Evolutionary conservation across 2,888 invertebrate genomes (phyloP), one percentile per base, ranked within the genome.

Genomic region (Nomada ruficornis): DNA sequence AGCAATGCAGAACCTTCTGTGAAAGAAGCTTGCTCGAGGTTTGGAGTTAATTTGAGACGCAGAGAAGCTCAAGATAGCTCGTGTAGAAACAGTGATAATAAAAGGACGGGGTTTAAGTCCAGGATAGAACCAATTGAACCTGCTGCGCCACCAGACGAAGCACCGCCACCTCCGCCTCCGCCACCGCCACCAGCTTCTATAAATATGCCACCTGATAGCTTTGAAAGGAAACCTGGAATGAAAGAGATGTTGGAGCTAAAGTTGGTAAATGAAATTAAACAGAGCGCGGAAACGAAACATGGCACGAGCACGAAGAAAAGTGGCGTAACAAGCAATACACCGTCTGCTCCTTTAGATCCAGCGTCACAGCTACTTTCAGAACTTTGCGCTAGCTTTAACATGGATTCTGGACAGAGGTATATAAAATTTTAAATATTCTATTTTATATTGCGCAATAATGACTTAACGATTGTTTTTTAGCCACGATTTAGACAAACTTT

Each of bases 211-310:
- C 71, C 69, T 54, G 91, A 92, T 76, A 89, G 91, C n/a, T 91
- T 93, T 62, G 95, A 94, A 81, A 91, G 92, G 0, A 94, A 95
- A 80, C 94, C 95, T 9, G 95, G 96, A 47, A 96, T 97, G 95
- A 98, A 98, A 90, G 98, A 98, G 93, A 97, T 97, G 96, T 94
- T 97, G 67, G 97, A 97, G 91, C 94, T 97, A 67, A 97, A 97
- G 92, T 94, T 97, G 42, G 97, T 97, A 64, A 97, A 97, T 7
- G 98, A 98, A 94, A 97, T 98, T 77, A 97, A 97, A 93, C 97
- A 97, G 91, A 95, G 96, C 73, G 96, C 96, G 15, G 96, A 96
- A 89, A 95, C 95, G 89, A 96, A 96, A 91, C 95, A 95, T 78
- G 95, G 95, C 79, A 94, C 95, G 80, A 91, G 91, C 36, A 80